phyloP scores from a whole-genome alignment of 2,113 vertebrate species.

The Muntiacus muntjak region DNA sequence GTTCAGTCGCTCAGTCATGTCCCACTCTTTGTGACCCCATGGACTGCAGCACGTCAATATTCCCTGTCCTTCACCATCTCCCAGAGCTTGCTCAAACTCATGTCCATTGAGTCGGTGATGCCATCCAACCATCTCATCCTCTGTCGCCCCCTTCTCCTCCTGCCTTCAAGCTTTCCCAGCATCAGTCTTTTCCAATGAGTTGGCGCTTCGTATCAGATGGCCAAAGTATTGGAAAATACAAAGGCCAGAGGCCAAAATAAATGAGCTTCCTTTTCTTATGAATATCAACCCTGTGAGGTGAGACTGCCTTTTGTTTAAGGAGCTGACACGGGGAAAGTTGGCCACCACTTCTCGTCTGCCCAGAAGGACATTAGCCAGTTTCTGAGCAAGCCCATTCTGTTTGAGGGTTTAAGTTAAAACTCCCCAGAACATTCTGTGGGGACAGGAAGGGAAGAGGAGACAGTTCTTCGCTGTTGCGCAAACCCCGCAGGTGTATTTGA shows the following conservation, averaged over 20 bases:
- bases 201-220: background rate
- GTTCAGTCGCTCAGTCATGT: background rate
- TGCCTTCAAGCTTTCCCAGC: background rate
- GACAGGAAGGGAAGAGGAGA: background rate
- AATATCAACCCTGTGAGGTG: background rate
- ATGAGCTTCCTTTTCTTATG: background rate
- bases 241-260: background rate
- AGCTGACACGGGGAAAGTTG: background rate
- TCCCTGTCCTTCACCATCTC: background rate
- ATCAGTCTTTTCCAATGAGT: background rate
- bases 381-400: background rate
- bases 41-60: background rate
- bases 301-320: background rate
- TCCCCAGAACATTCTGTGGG: background rate
- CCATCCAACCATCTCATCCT: background rate
- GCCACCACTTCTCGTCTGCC: background rate
- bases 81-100: background rate
- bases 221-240: background rate
- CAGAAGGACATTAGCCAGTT: background rate
- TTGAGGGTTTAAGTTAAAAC: background rate
- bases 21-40: background rate
- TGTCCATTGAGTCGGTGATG: background rate
- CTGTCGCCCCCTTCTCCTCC: background rate
- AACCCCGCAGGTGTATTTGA: background rate
- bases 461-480: background rate